phyloP scores from a whole-genome alignment of 2,888 invertebrate species.

The Ellobium chinense region DNA sequence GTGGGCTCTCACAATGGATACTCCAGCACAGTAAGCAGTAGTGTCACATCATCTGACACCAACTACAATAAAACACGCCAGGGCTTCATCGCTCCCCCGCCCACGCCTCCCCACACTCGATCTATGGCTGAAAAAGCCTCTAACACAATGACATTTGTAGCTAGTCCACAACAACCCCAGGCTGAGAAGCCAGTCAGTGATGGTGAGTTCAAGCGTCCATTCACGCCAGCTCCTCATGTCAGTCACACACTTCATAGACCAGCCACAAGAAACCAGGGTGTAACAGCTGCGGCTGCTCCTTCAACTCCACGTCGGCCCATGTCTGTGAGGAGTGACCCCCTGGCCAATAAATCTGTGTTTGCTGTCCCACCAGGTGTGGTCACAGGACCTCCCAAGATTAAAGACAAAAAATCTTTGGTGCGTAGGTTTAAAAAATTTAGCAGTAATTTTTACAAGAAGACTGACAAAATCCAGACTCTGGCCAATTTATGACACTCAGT shows the following conservation, averaged over 20 bases:
- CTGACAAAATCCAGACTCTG: conserved; percentile 65
- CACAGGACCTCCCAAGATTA: conserved; percentile 54
- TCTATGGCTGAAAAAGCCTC: background rate
- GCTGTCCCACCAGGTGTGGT: conserved; percentile 32
- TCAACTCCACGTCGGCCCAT: conserved; percentile 26
- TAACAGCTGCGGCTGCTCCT: conserved; percentile 9
- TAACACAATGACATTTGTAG: background rate
- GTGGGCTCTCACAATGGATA: conserved; percentile 53
- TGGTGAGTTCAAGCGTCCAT: conserved; percentile 32
- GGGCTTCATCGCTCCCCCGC: conserved; percentile 9
- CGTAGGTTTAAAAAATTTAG: conserved; percentile 70
- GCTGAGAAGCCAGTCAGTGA: background rate
- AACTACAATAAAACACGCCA: background rate
- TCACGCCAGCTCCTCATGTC: conserved; percentile 24
- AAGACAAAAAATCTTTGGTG: conserved; percentile 70
- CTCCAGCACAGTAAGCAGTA: conserved; percentile 51
- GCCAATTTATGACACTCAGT: conserved; percentile 66
- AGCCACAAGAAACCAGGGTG: conserved; percentile 35
- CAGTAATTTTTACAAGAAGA: conserved; percentile 64
- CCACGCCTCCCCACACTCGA: background rate
- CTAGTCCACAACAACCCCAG: background rate
- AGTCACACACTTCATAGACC: background rate
- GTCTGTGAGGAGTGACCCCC: conserved; percentile 31
- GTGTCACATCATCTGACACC: conserved; percentile 41
- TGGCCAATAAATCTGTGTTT: conserved; percentile 12